Conservation (phyloP, 2,797 vertebrate species). For the Ataeniobius toweri region DNA sequence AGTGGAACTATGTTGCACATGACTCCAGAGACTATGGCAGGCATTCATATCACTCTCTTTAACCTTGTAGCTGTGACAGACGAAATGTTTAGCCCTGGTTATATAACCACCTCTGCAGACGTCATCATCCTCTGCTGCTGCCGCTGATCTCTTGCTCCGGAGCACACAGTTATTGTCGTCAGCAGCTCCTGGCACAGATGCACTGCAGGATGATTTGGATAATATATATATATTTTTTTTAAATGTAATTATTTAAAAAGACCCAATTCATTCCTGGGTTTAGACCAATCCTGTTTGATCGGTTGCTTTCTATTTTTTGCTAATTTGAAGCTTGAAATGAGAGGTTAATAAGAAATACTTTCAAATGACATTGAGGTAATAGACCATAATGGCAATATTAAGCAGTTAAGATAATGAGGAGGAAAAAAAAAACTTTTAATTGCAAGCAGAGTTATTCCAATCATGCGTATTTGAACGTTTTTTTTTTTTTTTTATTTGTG, state of each 20-base stretch:
- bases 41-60: constrained; percentile 76
- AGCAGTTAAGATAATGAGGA: background rate
- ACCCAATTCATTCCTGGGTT: background rate
- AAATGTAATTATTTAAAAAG: constrained; percentile 18
- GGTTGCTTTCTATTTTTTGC: too few species aligned
- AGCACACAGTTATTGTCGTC: constrained; percentile 67
- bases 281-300: background rate
- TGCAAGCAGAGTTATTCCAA: background rate
- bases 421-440: background rate
- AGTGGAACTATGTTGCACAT: constrained; percentile 71
- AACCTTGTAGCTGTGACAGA: constrained; percentile 79
- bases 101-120: constrained; percentile 74
- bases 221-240: constrained; percentile 43
- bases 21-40: constrained; percentile 73
- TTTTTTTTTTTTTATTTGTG: constrained; percentile 16
- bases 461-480: background rate
- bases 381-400: background rate
- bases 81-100: constrained; percentile 78
- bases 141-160: constrained; percentile 64
- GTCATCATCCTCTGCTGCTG: constrained; percentile 70
- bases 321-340: background rate
- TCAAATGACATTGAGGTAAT: background rate
- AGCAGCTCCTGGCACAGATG: constrained; percentile 58
- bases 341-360: background rate
- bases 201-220: constrained; percentile 58